These are phyloP conservation scores for Haliclona indistincta DNA, from an alignment of 37 sponge, comb jelly and placozoan genomes.

Conservation along the genomic window DNA sequence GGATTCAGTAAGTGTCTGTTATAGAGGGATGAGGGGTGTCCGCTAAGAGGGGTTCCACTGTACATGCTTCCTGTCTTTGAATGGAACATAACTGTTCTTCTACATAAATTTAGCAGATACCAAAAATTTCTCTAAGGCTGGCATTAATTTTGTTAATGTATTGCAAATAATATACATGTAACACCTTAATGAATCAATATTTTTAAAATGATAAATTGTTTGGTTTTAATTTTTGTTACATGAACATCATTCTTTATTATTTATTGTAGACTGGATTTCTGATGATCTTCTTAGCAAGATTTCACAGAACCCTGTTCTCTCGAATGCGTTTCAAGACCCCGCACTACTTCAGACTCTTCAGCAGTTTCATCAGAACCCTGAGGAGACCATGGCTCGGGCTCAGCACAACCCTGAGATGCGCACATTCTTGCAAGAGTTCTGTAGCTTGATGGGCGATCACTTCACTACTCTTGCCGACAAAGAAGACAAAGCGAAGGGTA, in stretches of 20 bases:
- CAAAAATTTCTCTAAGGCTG: no score
- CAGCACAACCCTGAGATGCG: conserved; percentile 42
- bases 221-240: neutral
- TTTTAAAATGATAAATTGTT: neutral
- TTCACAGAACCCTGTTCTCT: conserved; percentile 56
- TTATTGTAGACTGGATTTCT: conserved; percentile 73
- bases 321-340: conserved; percentile 64
- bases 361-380: conserved; percentile 64
- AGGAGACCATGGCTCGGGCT: conserved; percentile 25
- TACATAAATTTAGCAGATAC: no score
- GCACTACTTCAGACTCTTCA: conserved; percentile 29
- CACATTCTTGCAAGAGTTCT: conserved; percentile 72
- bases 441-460: conserved; percentile 76
- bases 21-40: no score
- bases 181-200: neutral
- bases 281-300: conserved; percentile 79
- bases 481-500: conserved; percentile 18
- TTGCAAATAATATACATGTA: neutral
- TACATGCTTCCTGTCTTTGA: no score
- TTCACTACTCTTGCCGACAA: conserved; percentile 59
- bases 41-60: no score
- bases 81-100: no score
- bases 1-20: no score
- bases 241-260: neutral
- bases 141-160: neutral